Evolutionary conservation across 2,888 invertebrate genomes (phyloP), one percentile per base, ranked within the genome.

Genomic region (Embidobia sp.): DNA sequence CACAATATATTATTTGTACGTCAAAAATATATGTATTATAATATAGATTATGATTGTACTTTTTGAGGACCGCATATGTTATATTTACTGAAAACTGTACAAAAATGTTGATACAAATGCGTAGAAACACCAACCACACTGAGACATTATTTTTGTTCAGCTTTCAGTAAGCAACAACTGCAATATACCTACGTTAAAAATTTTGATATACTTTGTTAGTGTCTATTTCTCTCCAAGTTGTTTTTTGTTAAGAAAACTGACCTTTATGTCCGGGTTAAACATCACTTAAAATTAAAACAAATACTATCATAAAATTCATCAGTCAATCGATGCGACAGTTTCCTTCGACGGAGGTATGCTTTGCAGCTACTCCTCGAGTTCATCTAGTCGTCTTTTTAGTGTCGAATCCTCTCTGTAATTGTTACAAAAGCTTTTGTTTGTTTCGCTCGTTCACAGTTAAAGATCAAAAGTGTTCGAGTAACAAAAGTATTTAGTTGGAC

Each of bases 171-270:
- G 31, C 16, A 35, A 37, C 19, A 15, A 51, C 69, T 42, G 42
- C 33, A 42, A 27, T 59, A 13, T 46, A 42, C 29, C 29, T 53
- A 53, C 61, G 53, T 44, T 51, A 70, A 70, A 49, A 61, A 4
- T 57, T 44, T 44, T 53, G 51, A 53, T 61, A 51, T 70, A 61
- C 35, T 61, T 70, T 44, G 13, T 70, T 35, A 61, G 8, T 70
- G 70, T 70, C 70, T 70, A 70, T 70, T 70, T 70, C 70, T 70
- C 70, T 70, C 70, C 70, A 61, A 37, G 53, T 35, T 70, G 11
- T 27, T 48, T 29, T n/a, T 7, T 33, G 29, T 15, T 61, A 35
- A 35, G 27, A 35, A 63, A 55, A 48, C 31, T 64, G 57, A 55
- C 46, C 55, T 55, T 63, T 59, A 51, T 64, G 55, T 73, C 57